These are phyloP conservation scores for Baccha elongata DNA, from an alignment of 2,888 invertebrate genomes.

Conservation along the genomic window DNA sequence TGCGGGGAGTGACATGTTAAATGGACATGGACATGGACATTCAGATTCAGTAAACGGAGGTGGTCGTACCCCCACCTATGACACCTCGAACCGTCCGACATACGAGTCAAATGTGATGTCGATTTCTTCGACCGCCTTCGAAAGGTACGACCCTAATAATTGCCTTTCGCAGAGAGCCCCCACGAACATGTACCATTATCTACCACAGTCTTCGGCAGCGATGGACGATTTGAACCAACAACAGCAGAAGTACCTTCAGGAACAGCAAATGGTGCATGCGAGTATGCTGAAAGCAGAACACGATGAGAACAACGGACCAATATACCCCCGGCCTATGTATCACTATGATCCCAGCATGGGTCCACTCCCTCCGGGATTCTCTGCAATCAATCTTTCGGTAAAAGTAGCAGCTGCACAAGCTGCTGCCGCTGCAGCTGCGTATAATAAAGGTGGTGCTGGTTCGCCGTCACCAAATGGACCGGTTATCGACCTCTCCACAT, in stretches of 20 bases:
- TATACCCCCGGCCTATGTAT: conserved; percentile 92
- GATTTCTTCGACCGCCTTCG: conserved; percentile 83
- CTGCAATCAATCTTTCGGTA: conserved; percentile 92
- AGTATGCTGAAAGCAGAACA: conserved; percentile 88
- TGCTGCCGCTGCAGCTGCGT: conserved; percentile 81
- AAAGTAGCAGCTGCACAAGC: conserved; percentile 86
- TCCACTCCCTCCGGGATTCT: conserved; percentile 89
- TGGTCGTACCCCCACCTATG: conserved; percentile 74
- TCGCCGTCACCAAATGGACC: conserved; percentile 86
- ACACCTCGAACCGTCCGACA: conserved; percentile 69
- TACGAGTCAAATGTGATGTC: conserved; percentile 78
- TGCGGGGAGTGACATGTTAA: conserved; percentile 76
- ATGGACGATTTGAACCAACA: conserved; percentile 85
- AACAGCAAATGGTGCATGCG: conserved; percentile 82
- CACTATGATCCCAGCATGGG: conserved; percentile 90
- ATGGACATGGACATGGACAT: conserved; percentile 53
- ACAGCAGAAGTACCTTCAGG: conserved; percentile 85
- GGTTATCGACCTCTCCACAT: conserved; percentile 93
- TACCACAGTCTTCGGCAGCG: conserved; percentile 83
- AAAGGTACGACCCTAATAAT: conserved; percentile 85
- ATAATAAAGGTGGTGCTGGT: conserved; percentile 78
- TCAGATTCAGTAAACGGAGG: conserved; percentile 52
- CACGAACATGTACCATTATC: conserved; percentile 86
- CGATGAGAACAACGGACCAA: conserved; percentile 87
- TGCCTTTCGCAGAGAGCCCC: conserved; percentile 82